Percentiles rank a stretch among this genome's conserved stretches.
Evolutionary conservation across 2,888 invertebrate species (phyloP).

Genomic region (Seladonia tumulorum): DNA sequence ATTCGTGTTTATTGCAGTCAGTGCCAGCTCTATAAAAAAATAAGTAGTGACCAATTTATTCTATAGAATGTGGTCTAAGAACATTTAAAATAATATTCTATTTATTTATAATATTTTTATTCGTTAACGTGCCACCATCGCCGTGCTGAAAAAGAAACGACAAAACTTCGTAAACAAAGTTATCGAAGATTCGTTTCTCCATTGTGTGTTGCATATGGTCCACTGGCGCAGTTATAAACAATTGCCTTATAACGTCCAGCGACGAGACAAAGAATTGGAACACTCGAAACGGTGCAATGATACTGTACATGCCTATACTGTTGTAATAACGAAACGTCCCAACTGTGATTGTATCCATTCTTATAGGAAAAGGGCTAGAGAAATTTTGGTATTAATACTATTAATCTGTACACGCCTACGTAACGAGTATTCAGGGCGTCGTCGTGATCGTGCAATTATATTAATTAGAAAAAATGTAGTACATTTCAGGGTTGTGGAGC

Average conservation of each 20-base stretch:
- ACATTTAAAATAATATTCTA: not conserved
- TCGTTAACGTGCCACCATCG: not conserved
- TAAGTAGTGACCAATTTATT: too few species aligned
- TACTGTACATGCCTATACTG: conserved; percentile 20
- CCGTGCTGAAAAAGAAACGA: not conserved
- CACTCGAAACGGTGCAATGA: conserved; percentile 21
- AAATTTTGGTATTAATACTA: conserved; percentile 15
- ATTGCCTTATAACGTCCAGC: conserved; percentile 47
- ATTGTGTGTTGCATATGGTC: not conserved
- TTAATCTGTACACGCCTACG: conserved; percentile 12
- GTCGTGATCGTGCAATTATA: conserved; percentile 17
- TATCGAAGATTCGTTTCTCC: not conserved
- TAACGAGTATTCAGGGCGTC: conserved; percentile 18
- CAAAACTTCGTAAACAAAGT: not conserved
- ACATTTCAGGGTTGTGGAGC: conserved; percentile 24
- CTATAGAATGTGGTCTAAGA: not conserved
- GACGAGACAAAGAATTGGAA: conserved; percentile 39
- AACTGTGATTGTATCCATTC: conserved; percentile 47
- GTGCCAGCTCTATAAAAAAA: not conserved
- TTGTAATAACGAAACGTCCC: conserved; percentile 58
- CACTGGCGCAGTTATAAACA: conserved; percentile 37
- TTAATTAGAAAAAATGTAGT: conserved; percentile 13
- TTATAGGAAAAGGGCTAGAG: conserved; percentile 25
- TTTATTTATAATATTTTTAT: not conserved
- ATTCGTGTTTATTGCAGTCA: too few species aligned